These are phyloP conservation scores for Phaethon lepturus DNA, from an alignment of 2,113 vertebrate genomes.

Conservation along the genomic window DNA sequence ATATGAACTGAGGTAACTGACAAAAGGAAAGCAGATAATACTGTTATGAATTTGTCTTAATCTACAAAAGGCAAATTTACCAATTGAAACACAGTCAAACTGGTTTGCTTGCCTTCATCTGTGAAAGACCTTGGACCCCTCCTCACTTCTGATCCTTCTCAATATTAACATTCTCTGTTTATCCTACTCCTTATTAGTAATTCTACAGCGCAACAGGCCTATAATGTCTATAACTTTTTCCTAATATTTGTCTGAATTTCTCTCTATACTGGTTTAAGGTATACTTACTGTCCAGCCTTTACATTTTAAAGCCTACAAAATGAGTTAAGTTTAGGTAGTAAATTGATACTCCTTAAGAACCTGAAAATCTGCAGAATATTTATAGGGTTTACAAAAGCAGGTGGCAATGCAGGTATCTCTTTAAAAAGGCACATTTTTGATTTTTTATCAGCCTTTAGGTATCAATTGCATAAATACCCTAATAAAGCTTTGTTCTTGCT, in stretches of 20 bases:
- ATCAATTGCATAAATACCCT: not conserved
- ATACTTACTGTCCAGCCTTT: not conserved
- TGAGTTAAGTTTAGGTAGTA: not conserved
- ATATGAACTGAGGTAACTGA: not conserved
- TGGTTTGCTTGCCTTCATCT: not conserved
- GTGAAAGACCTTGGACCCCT: not conserved
- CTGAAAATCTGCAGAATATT: not conserved
- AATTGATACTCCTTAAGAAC: not conserved
- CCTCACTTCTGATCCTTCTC: not conserved
- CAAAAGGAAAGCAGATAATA: not conserved
- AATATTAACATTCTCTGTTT: not conserved
- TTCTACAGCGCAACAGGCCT: not conserved
- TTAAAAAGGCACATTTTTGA: not conserved
- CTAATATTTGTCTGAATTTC: not conserved
- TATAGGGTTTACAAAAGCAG: not conserved
- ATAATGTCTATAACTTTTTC: not conserved
- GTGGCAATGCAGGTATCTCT: not conserved
- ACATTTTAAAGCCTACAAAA: not conserved
- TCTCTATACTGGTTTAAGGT: not conserved
- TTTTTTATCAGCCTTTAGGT: not conserved
- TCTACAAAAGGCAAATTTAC: not conserved
- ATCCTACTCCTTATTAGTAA: not conserved
- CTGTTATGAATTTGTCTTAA: not conserved
- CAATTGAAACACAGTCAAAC: not conserved
- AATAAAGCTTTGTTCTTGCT: not conserved